Evolutionary conservation across 2,113 vertebrate species (phyloP), one percentile per base, ranked within the genome.

Genomic region (Tenebrosternarchus preto): DNA sequence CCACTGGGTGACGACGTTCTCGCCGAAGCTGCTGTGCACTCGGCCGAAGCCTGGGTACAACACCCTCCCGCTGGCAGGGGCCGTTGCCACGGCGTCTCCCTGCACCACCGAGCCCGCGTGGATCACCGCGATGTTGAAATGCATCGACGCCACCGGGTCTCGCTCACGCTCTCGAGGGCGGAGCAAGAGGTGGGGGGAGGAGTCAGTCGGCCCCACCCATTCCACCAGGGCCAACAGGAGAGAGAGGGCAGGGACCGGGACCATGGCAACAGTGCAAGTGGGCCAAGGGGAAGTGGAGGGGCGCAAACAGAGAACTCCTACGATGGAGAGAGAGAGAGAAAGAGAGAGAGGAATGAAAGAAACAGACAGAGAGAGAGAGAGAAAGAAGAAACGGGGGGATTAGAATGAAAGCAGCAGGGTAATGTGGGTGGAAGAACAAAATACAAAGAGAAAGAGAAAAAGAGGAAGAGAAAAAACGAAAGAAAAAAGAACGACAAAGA

Each of bases 221-320:
- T 94, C 93, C 90, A 94, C 93, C 91, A 96, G 89, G 88, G 95
- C 95, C 93, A 96, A 89, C 80, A 96, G 92, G 90, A 98, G 94
- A 91, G 92, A 91, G 87, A 93, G 90, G 88, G 90, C 91, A 85
- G 93, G 91, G 92, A 92, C 90, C 90, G 93, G 86, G 84, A 95
- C 91, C 94, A 93, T 90, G 88, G 91, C 88, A 91, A 93, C 89
- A 91, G 80, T 15, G 76, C 74, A 15, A 78, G 75, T 80, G 80
- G 91, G 91, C 90, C 90, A 89, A 91, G 88, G 85, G 88, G 88
- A 78, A 82, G 80, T 77, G 92, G 88, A 91, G 92, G 88, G 85
- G 87, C 87, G 82, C 88, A 88, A 89, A 88, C 88, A 89, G 89
- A 90, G 88, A 91, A 87, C 85, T 90, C 91, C 93, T 93, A 85